These are phyloP conservation scores for Steromphala cineraria DNA, from an alignment of 2,888 invertebrate genomes.

Conservation along the genomic window DNA sequence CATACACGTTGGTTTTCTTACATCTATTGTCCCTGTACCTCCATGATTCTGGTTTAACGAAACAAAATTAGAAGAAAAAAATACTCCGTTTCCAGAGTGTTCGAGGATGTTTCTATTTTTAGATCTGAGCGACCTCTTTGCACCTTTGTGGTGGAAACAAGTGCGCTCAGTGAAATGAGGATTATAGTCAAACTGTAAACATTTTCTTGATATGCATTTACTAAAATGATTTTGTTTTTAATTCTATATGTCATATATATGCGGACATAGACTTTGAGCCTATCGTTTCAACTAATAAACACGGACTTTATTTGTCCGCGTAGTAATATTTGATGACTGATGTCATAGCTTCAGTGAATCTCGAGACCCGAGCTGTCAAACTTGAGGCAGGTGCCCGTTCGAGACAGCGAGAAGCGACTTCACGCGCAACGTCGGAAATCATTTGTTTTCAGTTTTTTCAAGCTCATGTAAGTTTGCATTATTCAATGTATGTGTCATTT, in stretches of 20 bases:
- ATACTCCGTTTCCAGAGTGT: conserved; percentile 3
- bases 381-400: conserved; percentile 34
- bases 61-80: conserved; percentile 31
- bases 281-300: no score
- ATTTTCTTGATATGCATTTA: no score
- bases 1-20: conserved; percentile 50
- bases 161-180: no score
- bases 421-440: no score
- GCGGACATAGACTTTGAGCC: no score
- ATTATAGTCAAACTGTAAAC: no score
- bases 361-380: conserved; percentile 31
- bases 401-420: neutral
- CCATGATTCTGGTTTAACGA: conserved; percentile 41
- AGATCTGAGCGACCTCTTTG: neutral
- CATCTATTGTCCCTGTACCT: conserved; percentile 51
- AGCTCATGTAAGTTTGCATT: no score
- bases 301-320: neutral
- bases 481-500: no score
- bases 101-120: neutral
- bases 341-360: neutral
- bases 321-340: neutral
- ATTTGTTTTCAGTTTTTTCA: no score
- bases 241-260: no score
- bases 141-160: no score
- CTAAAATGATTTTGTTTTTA: no score